These are phyloP conservation scores for Odontocolon sp. DNA, from an alignment of 2,888 invertebrate genomes.

Conservation along the genomic window DNA sequence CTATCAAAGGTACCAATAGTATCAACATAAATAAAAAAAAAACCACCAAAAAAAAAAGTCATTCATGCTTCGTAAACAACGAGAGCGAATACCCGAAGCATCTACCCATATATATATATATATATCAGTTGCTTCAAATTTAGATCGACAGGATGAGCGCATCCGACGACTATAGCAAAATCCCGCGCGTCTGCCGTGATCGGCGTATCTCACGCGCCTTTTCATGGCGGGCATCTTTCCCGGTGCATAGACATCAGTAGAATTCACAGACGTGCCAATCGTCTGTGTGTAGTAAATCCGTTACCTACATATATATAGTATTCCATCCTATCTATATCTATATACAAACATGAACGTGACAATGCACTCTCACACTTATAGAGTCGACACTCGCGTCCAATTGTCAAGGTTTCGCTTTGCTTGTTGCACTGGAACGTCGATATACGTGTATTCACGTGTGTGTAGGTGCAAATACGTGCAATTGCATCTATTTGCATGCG, in stretches of 20 bases:
- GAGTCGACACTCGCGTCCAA: slow-evolving; percentile 3
- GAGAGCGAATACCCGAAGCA: neutral
- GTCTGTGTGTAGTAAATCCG: neutral
- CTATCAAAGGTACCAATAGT: too few species aligned
- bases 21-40: too few species aligned
- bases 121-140: slow-evolving; percentile 38
- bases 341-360: neutral
- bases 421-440: slow-evolving; percentile 25
- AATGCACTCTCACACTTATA: slow-evolving; percentile 1
- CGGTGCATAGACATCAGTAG: neutral
- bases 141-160: slow-evolving; percentile 38
- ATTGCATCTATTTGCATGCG: neutral
- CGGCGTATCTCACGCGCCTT: slow-evolving; percentile 29
- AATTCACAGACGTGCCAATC: neutral
- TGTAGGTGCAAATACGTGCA: too few species aligned
- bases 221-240: slow-evolving; percentile 14
- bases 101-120: neutral
- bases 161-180: slow-evolving; percentile 18
- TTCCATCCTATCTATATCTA: neutral
- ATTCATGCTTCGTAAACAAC: slow-evolving; percentile 20
- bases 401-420: slow-evolving; percentile 30
- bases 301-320: too few species aligned
- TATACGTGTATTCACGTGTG: too few species aligned
- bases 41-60: slow-evolving; percentile 3
- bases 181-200: slow-evolving; percentile 24